These are phyloP conservation scores for Pluvianellus socialis DNA, from an alignment of 2,113 vertebrate genomes.

Conservation along the genomic window DNA sequence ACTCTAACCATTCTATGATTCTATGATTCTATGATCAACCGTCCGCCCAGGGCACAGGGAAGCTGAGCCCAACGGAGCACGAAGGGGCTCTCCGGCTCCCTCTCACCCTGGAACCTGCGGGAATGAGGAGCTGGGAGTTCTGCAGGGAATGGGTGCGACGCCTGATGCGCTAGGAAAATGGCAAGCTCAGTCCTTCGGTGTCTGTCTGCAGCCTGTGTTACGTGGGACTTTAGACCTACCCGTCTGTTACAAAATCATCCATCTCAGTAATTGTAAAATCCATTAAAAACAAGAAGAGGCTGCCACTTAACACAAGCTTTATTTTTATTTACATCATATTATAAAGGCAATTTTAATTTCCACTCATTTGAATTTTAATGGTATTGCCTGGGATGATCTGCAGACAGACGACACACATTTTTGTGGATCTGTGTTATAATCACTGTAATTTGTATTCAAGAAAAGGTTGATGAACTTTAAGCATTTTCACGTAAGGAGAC, in stretches of 20 bases:
- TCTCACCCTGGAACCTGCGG: rapidly evolving
- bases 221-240: too few species aligned
- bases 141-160: too few species aligned
- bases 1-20: too few species aligned
- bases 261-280: not conserved
- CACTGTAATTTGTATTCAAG: not conserved
- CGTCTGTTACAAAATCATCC: not conserved
- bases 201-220: not conserved
- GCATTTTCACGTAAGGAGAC: not conserved
- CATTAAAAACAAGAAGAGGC: not conserved
- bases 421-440: not conserved
- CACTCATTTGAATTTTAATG: not conserved
- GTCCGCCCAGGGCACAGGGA: rapidly evolving
- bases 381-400: not conserved
- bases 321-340: not conserved
- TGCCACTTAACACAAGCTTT: not conserved
- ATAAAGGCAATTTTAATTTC: not conserved
- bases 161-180: not conserved
- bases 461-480: not conserved
- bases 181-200: not conserved
- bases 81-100: too few species aligned
- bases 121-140: not conserved
- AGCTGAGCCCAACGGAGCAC: rapidly evolving
- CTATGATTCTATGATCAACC: too few species aligned
- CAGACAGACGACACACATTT: not conserved